A percentile compares a stretch with the other conserved stretches of the same genome.
These are phyloP conservation scores for Hypercompe scribonia DNA, from an alignment of 2,888 invertebrate genomes.

Conservation along the genomic window DNA sequence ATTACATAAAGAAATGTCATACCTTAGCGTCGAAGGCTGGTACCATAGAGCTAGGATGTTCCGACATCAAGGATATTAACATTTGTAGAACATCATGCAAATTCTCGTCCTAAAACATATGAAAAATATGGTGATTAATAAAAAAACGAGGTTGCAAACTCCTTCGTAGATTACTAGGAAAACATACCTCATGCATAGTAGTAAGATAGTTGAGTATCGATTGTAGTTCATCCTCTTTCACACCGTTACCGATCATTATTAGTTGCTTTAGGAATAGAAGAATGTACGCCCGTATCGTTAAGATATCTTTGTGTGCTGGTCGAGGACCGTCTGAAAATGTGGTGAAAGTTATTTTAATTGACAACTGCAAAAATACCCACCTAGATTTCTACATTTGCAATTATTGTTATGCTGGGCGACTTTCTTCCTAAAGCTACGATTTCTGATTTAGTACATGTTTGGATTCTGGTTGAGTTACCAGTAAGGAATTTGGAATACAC, in stretches of 20 bases:
- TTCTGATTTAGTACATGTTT: neutral
- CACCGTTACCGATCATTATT: conserved; percentile 98
- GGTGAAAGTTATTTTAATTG: neutral
- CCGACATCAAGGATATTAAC: conserved; percentile 98
- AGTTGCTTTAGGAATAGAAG: conserved; percentile 97
- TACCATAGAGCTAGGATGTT: conserved; percentile 99
- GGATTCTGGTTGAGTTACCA: neutral
- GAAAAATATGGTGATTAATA: neutral
- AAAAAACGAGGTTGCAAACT: neutral
- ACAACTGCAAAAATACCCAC: neutral
- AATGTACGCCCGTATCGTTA: conserved; percentile 97
- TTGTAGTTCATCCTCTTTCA: conserved; percentile 99
- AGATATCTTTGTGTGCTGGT: conserved; percentile 97
- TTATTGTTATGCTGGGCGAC: neutral
- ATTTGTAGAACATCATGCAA: conserved; percentile 99
- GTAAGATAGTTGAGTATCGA: conserved; percentile 99
- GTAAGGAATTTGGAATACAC: too few relatives aligned
- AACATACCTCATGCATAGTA: conserved; percentile 96
- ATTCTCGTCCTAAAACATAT: conserved; percentile 94
- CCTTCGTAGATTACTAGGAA: conserved; percentile 41
- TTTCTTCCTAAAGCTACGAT: neutral
- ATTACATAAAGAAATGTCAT: conserved; percentile 23
- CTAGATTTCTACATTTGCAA: neutral
- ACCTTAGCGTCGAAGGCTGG: conserved; percentile 98
- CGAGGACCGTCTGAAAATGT: conserved; percentile 94